Evolutionary conservation across 2,797 vertebrate species (phyloP).

Genomic region (Periophthalmus magnuspinnatus): DNA sequence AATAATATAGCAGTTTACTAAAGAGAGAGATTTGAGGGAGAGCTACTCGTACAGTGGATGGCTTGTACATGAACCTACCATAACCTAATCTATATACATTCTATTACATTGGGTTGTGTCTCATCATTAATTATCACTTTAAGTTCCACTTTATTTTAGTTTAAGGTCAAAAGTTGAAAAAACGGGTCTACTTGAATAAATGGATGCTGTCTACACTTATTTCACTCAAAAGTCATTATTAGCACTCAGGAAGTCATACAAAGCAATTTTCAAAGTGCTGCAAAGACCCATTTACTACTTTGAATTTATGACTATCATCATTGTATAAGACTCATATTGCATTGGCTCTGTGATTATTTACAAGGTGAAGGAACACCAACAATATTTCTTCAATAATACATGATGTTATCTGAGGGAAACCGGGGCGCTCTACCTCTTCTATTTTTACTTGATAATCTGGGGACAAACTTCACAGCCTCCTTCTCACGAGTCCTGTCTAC

Average conservation of each 20-base stretch:
- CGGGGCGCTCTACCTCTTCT: slow-evolving; percentile 20
- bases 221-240: slow-evolving; percentile 14
- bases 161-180: slow-evolving; percentile 38
- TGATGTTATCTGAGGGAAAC: slow-evolving; percentile 16
- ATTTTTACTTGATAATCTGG: slow-evolving; percentile 41
- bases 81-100: slow-evolving; percentile 5
- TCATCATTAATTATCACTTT: slow-evolving; percentile 31
- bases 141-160: slow-evolving; percentile 10
- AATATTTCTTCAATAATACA: slow-evolving; percentile 18
- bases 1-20: neutral
- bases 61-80: neutral
- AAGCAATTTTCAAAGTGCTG: neutral
- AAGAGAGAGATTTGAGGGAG: neutral
- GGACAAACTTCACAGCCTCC: slow-evolving; percentile 34
- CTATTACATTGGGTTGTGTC: slow-evolving; percentile 1
- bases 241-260: slow-evolving; percentile 3
- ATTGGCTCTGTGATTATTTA: slow-evolving; percentile 5
- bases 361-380: neutral
- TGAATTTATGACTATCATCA: neutral
- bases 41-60: neutral
- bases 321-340: neutral
- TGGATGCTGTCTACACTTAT: slow-evolving; percentile 1
- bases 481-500: slow-evolving; percentile 1
- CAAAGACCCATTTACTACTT: neutral
- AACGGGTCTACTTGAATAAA: slow-evolving; percentile 29